Base-by-base conservation (phyloP, 2,888 invertebrate genomes). In the Lathronympha strigana region DNA sequence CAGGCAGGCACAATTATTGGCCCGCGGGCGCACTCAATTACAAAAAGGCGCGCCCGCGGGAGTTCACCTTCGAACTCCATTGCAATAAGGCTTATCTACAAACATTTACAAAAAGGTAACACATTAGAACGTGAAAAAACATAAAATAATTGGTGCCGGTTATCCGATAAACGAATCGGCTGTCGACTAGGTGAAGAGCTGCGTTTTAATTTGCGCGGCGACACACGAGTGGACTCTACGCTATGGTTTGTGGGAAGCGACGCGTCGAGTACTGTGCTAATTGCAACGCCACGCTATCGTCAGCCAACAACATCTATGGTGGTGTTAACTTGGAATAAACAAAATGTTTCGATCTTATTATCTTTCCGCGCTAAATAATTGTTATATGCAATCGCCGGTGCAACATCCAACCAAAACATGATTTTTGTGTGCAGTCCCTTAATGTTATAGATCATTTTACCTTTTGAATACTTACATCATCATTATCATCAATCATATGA, bases 21-120 rank as follows among this genome's bases (percentile, higher is more conserved):
- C 88, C 91, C 91, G 88, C 89, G 83, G 91, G 90, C 90, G 88
- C 91, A 87, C 91, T 91, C 92, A 90, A 91, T 92, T 91, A 91
- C 92, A 83, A 87, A 83, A 83, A 88, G 92, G 88, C 82, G 86
- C 83, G 82, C 92, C 89, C 90, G 84, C 85, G 91, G 90, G 91
- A 90, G 74, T 78, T 80, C 82, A 82, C 86, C 86, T 84, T 51
- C 63, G 28, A 57, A 25, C 36, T 53, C 84, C 81, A 80, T 76
- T 75, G 79, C 83, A 78, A 76, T 76, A 80, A 81, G 79, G 76
- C 79, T 83, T 80, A 76, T 78, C 85, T 84, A 86, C 88, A 87
- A 89, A 88, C 88, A 88, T 88, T 86, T 28, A 28, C 19, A 15
- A 11, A 1, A n/a, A 23, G 23, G n/a, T 47, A 23, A 4, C 23